phyloP scores from a whole-genome alignment of 2,888 invertebrate genomes.

The Cephus pulcher region DNA sequence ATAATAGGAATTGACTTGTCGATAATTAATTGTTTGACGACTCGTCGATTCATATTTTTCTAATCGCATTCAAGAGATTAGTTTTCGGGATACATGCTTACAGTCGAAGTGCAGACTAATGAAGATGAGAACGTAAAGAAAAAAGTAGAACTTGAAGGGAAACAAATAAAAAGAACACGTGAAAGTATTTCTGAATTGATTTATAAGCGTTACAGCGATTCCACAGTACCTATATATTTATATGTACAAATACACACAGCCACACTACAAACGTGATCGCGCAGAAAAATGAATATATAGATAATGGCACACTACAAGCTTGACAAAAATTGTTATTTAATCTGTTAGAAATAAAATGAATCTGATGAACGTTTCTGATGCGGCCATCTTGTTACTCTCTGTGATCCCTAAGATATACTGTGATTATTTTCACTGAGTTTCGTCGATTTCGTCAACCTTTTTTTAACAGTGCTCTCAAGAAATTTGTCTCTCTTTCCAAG shows the following conservation, averaged over 20 bases:
- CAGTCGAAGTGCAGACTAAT: too few species aligned
- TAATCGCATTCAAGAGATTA: not conserved
- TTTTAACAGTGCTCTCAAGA: not conserved
- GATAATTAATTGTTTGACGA: not conserved
- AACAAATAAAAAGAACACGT: not conserved
- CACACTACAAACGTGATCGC: not conserved
- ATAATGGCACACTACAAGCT: not conserved
- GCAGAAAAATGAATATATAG: not conserved
- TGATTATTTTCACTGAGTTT: not conserved
- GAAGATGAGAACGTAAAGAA: too few species aligned
- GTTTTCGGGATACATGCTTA: not conserved
- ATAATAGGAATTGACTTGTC: not conserved
- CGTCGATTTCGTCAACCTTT: not conserved
- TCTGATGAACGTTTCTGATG: not conserved
- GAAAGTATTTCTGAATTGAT: not conserved
- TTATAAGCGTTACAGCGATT: not conserved
- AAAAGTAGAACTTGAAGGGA: too few species aligned
- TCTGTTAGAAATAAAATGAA: not conserved
- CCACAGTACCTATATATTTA: not conserved
- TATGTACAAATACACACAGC: not conserved
- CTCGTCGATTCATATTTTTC: not conserved
- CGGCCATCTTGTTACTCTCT: not conserved
- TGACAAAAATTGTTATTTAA: not conserved
- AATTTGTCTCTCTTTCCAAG: not conserved
- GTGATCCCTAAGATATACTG: not conserved